phyloP scores from a whole-genome alignment of 2,113 vertebrate genomes.

The Apus apus region DNA sequence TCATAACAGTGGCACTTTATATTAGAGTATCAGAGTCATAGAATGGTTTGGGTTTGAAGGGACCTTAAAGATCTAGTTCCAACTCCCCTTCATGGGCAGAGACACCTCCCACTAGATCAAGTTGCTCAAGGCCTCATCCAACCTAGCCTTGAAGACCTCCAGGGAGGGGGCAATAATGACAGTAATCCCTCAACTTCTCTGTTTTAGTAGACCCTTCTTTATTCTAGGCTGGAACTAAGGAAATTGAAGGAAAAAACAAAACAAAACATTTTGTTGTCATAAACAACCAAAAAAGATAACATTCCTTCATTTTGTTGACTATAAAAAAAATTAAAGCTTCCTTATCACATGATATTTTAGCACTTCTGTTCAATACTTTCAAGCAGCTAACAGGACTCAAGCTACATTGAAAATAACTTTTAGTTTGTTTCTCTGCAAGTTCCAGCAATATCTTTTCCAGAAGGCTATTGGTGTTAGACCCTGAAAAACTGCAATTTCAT shows the following conservation, averaged over 20 bases:
- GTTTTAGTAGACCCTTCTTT: not conserved
- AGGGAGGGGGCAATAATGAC: no score
- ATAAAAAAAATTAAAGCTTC: not conserved
- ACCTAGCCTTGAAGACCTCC: no score
- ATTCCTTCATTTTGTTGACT: not conserved
- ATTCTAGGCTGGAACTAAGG: not conserved
- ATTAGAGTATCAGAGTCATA: not conserved
- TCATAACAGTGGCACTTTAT: not conserved
- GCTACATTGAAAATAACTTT: not conserved
- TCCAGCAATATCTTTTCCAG: not conserved
- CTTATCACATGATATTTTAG: not conserved
- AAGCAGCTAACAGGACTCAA: not conserved
- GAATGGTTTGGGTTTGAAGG: no score
- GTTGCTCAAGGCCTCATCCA: no score
- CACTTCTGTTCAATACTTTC: not conserved
- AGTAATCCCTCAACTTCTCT: not conserved
- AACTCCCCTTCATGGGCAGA: no score
- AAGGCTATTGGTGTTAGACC: not conserved
- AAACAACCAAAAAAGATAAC: not conserved
- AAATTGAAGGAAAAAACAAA: not conserved
- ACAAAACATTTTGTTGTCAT: not conserved
- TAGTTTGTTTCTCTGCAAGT: not conserved
- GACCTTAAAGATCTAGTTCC: no score
- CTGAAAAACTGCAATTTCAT: not conserved
- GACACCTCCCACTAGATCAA: no score